Base-by-base conservation (phyloP, 92 coral and sea anemone genomes). In the Actinostola sp. region DNA sequence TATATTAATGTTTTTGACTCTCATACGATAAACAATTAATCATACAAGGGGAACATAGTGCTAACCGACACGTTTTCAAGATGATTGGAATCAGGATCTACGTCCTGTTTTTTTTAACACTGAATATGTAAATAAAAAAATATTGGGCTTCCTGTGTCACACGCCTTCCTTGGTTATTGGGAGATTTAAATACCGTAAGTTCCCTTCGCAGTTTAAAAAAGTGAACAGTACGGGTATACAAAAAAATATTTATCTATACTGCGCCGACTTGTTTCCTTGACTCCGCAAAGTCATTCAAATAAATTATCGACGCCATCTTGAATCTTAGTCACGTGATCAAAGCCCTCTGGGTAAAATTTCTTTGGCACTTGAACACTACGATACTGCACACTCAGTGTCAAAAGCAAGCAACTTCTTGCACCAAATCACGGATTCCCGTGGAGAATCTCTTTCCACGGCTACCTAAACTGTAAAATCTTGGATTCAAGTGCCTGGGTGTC, bases 341-440 rank as follows among this genome's bases (percentile, higher is more conserved):
- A 30, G 35, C 67, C 61, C 49, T 52, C 41, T 68, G 74, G 72
- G 58, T 68, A 68, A 68, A 68, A 50, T 68, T 27, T 38, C 14
- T 42, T 68, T 68, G 51, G 63, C 74, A 51, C 74, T 51, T 31
- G 27, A 48, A 14, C 28, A 58, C 28, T 33, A 25, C 41, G 35
- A 68, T 13, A 27, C 29, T 17, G 19, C 34, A 68, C 29, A n/a
- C 31, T 12, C 32, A 31, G 60, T 74, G 80, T 62, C 25, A 52
- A 75, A 75, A 73, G 60, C 72, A 75, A 54, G 35, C 63, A 63
- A 64, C 81, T 75, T 75, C 72, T 63, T 51, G 64, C 54, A 63
- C 54, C 16, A 50, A 66, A 38, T n/a, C 55, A 25, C 60, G 29
- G 17, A 45, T 50, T 48, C 61, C 32, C 61, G 24, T 50, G 63